Evolutionary conservation across 2,797 vertebrate species (phyloP).

Genomic region (Cryptoprocta ferox): DNA sequence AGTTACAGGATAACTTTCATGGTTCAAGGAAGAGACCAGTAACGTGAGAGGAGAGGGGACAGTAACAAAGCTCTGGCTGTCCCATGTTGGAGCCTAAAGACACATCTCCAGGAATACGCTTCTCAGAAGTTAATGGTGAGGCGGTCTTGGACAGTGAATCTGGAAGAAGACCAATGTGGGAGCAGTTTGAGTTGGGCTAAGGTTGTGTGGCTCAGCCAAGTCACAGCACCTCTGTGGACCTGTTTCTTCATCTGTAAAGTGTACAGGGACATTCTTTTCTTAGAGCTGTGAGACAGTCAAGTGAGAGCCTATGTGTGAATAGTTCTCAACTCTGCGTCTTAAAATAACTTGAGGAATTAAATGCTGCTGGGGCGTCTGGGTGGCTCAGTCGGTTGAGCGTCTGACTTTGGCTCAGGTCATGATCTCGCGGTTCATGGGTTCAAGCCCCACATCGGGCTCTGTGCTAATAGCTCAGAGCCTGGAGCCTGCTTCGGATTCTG

Average conservation of each 20-base stretch:
- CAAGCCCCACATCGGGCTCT: too few relatives aligned
- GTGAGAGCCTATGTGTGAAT: neutral
- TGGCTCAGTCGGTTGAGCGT: too few relatives aligned
- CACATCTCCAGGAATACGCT: neutral
- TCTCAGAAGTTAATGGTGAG: neutral
- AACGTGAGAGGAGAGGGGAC: neutral
- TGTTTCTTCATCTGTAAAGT: neutral
- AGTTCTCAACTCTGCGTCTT: constrained; percentile 5
- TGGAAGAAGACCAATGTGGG: neutral
- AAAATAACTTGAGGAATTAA: neutral
- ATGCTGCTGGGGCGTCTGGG: too few relatives aligned
- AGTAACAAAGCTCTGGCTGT: neutral
- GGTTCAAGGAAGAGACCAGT: neutral
- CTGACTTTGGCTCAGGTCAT: too few relatives aligned
- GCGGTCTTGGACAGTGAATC: neutral
- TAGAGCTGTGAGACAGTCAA: neutral
- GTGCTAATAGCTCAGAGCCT: too few relatives aligned
- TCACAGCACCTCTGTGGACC: neutral
- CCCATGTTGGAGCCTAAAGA: neutral
- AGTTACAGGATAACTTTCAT: neutral
- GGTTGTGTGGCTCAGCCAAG: neutral
- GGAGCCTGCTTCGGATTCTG: too few relatives aligned
- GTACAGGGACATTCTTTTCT: neutral
- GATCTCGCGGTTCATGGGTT: too few relatives aligned
- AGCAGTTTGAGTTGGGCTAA: neutral